phyloP scores from a whole-genome alignment of 1,140 invertebrate species.

The Drosophila auraria region DNA sequence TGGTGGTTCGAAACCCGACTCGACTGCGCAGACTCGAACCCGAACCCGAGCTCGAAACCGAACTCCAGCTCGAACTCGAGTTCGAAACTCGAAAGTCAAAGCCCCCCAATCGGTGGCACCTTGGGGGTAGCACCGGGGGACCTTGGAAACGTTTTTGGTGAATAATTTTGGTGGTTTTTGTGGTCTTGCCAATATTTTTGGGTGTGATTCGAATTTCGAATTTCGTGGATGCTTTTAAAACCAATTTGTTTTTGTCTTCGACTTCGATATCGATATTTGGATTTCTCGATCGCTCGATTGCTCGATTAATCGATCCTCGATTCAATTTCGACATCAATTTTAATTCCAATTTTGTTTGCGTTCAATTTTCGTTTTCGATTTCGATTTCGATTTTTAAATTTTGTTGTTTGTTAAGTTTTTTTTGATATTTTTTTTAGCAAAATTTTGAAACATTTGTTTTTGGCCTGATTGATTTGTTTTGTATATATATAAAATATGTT shows the following conservation, averaged over 20 bases:
- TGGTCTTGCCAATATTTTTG: conserved; percentile 34
- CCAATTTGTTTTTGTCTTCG: conserved; percentile 50
- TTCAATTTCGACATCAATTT: conserved; percentile 39
- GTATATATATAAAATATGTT: conserved; percentile 69
- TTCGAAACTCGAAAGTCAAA: neutral
- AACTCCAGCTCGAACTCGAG: neutral
- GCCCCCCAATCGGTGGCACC: neutral
- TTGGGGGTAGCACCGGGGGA: neutral
- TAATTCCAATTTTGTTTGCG: conserved; percentile 43
- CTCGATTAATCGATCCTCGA: conserved; percentile 27
- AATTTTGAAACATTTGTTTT: conserved; percentile 85
- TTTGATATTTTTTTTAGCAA: conserved; percentile 57
- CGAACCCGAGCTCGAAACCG: conserved; percentile 7
- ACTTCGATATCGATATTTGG: conserved; percentile 37
- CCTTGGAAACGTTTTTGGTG: conserved; percentile 18
- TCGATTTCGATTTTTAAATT: conserved; percentile 32
- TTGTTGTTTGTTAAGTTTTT: conserved; percentile 25
- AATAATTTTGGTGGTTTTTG: conserved; percentile 25
- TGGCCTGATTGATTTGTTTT: conserved; percentile 85
- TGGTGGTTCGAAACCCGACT: conserved; percentile 12
- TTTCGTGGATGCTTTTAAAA: conserved; percentile 55
- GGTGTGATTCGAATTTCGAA: conserved; percentile 39
- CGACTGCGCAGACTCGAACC: conserved; percentile 7
- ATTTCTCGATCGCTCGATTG: conserved; percentile 16
- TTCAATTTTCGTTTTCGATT: conserved; percentile 34